Percentiles rank a stretch among this genome's conserved stretches.
Conservation (phyloP, 2,797 vertebrate genomes). For the Podarcis lilfordi region DNA sequence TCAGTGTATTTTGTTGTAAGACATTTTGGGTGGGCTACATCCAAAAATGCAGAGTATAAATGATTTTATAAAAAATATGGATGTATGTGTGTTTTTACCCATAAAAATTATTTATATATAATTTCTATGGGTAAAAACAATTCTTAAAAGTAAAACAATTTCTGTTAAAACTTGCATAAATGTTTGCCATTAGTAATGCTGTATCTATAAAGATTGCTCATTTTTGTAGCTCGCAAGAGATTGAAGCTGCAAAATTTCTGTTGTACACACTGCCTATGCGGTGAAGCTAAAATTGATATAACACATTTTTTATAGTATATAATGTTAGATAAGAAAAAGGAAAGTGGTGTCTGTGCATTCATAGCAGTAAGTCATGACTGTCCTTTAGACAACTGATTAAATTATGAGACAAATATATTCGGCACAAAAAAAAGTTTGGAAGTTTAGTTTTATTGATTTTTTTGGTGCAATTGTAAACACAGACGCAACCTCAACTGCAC, state of each 20-base stretch:
- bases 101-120: background rate
- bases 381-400: background rate
- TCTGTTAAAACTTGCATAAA: background rate
- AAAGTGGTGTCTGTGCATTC: background rate
- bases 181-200: background rate
- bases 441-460: background rate
- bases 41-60: too few relatives aligned
- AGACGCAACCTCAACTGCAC: too few relatives aligned
- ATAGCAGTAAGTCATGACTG: background rate
- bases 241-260: background rate
- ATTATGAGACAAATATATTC: background rate
- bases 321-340: background rate
- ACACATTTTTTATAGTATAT: background rate
- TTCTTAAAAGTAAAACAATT: background rate
- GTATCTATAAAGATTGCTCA: background rate
- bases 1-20: too few relatives aligned
- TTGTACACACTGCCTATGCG: background rate
- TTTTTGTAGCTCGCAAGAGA: background rate
- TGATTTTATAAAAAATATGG: too few relatives aligned
- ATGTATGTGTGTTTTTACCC: too few relatives aligned
- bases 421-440: background rate
- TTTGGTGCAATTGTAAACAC: too few relatives aligned
- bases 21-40: too few relatives aligned
- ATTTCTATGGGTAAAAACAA: background rate
- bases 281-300: background rate